Evolutionary conservation across 2,888 invertebrate genomes (phyloP).

Genomic region (Perizoma flavofasciatum): DNA sequence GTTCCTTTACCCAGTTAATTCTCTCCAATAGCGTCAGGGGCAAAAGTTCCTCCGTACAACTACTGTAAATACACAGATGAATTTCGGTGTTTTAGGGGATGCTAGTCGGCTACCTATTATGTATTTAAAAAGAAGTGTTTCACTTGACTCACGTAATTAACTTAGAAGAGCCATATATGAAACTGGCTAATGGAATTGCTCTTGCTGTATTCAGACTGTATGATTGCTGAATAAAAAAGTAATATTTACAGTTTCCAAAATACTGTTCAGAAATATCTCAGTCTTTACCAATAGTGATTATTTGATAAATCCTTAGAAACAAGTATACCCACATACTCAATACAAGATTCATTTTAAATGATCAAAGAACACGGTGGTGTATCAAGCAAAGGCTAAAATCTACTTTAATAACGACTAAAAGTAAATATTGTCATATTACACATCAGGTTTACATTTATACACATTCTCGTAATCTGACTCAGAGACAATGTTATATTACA

Average conservation of each 20-base stretch:
- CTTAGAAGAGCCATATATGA: constrained; percentile 9
- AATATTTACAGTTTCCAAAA: background rate
- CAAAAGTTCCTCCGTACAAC: constrained; percentile 25
- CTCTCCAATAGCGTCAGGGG: constrained; percentile 20
- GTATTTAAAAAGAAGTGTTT: constrained; percentile 13
- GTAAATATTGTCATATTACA: constrained; percentile 13
- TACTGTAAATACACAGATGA: constrained; percentile 37
- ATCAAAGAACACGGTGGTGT: background rate
- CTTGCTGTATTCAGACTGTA: constrained; percentile 7
- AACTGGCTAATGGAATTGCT: constrained; percentile 17
- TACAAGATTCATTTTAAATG: background rate
- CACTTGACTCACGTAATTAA: constrained; percentile 21
- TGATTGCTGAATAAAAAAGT: background rate
- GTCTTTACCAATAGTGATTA: no score
- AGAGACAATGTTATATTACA: constrained; percentile 21
- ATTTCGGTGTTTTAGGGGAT: constrained; percentile 32
- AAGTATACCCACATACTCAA: no score
- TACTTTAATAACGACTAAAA: constrained; percentile 1
- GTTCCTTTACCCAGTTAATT: constrained; percentile 25
- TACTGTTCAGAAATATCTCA: background rate
- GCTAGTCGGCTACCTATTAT: constrained; percentile 12
- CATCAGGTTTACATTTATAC: constrained; percentile 3
- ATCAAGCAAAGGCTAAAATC: background rate
- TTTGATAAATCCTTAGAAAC: no score
- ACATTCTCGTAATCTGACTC: constrained; percentile 13